Conservation (phyloP, 2,888 invertebrate genomes). For the Halocaridina rubra region DNA sequence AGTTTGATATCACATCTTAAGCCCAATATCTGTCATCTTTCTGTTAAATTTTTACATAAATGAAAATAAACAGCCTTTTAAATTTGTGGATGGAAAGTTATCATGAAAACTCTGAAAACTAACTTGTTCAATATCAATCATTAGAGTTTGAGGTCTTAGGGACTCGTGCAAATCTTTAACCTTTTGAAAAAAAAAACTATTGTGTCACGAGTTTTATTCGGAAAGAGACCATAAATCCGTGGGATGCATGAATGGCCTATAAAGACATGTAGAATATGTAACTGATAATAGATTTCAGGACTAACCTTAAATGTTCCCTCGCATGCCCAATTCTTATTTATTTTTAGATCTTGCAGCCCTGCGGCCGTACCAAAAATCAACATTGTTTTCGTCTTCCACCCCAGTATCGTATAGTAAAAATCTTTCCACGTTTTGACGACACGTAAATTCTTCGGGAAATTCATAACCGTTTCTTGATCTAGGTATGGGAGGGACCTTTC, state of each 20-base stretch:
- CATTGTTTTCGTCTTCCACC: neutral
- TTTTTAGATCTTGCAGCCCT: no score
- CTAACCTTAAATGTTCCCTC: no score
- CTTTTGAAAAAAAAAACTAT: no score
- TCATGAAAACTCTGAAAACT: conserved; percentile 5
- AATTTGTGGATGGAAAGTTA: conserved; percentile 1
- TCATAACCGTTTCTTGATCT: neutral
- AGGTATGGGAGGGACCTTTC: neutral
- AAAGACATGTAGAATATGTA: neutral
- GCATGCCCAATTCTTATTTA: no score
- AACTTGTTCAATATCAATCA: neutral
- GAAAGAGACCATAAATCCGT: neutral
- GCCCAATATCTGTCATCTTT: no score
- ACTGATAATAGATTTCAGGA: neutral
- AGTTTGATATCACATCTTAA: conserved; percentile 11
- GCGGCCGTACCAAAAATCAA: neutral
- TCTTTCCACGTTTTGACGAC: neutral
- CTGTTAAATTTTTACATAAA: no score
- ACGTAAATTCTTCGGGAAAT: neutral
- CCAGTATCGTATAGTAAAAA: neutral
- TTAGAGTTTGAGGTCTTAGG: neutral
- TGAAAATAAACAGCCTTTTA: conserved; percentile 34
- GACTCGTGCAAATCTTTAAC: neutral
- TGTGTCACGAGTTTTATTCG: no score
- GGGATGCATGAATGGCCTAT: neutral